Evolutionary conservation across 2,888 invertebrate genomes (phyloP), one percentile per base, ranked within the genome.

Genomic region (Cheilosia pagana): DNA sequence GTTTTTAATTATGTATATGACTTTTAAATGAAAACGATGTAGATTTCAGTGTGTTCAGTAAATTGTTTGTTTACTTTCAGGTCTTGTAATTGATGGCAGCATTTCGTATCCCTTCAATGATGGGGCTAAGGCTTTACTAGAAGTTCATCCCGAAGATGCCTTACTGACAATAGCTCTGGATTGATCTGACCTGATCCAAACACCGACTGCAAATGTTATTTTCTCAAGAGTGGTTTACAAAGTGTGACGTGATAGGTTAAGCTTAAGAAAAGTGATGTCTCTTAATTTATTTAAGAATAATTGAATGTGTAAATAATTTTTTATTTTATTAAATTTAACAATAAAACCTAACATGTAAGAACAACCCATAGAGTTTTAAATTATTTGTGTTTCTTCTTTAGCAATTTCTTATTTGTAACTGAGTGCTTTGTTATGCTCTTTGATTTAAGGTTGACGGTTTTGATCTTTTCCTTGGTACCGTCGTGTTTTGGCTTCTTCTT

Each of bases 51-150:
- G 55, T 28, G n/a, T 21, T 43, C n/a, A n/a, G 10, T 63, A 41
- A 53, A 31, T 50, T n/a, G 16, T 48, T 70, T 78, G 55, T 67
- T 53, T 16, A 41, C 55, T 88, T 81, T 4, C 85, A 94, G 96
- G 96, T 90, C 93, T 99, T 19, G 99, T 99, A 0, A 95, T 99
- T 23, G 99, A 99, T 91, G 99, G 99, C 28, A 97, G 98, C 86
- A 95, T 98, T 16, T 97, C 97, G 0, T 97, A 97, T 90, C 95
- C 95, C 0, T 99, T 99, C 92, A 99, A 98, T 92, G 97, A 98
- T 90, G 99, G 99, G 1, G 96, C 98, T 0, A 94, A 95, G 87
- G 98, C 97, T 0, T 91, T 95, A 8, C 92, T 99, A 14, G 97
- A 98, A 92, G 95, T 96, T 31, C 93, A 95, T 87, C 96, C 97